phyloP scores from a whole-genome alignment of 35 echinoderm and acorn worm genomes.

The Apostichopus japonicus region DNA sequence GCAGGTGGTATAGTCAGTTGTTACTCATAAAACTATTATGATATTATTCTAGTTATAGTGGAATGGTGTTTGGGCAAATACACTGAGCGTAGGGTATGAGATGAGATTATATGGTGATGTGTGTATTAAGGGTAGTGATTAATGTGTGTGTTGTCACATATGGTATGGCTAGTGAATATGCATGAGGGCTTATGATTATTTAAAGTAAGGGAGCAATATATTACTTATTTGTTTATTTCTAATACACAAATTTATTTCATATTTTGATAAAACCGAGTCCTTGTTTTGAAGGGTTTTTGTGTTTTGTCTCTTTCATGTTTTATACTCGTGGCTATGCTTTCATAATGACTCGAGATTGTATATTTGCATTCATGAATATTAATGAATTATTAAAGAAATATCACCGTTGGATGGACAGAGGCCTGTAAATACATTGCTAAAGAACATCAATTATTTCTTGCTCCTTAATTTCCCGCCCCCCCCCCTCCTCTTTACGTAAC shows the following conservation, averaged over 20 bases:
- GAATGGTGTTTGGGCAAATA: too few species aligned
- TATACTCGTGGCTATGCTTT: slow-evolving; percentile 23
- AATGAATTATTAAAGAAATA: neutral
- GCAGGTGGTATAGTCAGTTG: too few species aligned
- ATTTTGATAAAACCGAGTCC: neutral
- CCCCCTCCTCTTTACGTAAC: too few species aligned
- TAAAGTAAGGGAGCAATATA: neutral
- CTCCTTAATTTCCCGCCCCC: too few species aligned
- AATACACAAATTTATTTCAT: neutral
- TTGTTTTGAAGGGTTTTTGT: slow-evolving; percentile 4
- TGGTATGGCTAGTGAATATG: neutral
- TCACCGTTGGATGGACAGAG: slow-evolving; percentile 7
- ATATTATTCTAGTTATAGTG: too few species aligned
- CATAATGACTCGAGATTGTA: slow-evolving; percentile 18
- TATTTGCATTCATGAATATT: slow-evolving; percentile 19
- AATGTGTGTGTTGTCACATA: neutral
- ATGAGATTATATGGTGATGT: neutral
- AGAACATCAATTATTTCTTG: neutral
- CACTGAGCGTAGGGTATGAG: neutral
- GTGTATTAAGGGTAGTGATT: neutral
- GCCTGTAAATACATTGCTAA: slow-evolving; percentile 19
- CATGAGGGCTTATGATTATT: slow-evolving; percentile 9
- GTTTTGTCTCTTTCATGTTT: slow-evolving; percentile 10
- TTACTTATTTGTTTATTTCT: neutral
- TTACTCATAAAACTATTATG: too few species aligned